Evolutionary conservation across 2,888 invertebrate genomes (phyloP).

Genomic region (Tipula lateralis): DNA sequence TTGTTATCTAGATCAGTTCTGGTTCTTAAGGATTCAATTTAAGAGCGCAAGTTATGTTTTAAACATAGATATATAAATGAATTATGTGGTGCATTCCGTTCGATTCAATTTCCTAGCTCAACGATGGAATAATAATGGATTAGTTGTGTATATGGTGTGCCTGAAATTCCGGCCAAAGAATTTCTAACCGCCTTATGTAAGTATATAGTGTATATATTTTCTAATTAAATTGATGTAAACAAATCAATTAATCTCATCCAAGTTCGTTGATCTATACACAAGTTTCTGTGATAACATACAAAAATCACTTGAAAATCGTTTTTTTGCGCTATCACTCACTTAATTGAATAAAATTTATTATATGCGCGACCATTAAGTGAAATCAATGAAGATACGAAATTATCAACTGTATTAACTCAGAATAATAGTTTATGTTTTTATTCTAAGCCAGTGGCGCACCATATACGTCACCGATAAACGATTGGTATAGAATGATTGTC

Average conservation of each 20-base stretch:
- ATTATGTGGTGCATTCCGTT: neutral
- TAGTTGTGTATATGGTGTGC: neutral
- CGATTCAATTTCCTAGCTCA: neutral
- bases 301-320: neutral
- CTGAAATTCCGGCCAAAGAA: neutral
- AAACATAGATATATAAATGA: too few species aligned
- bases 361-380: neutral
- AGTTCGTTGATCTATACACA: slow-evolving; percentile 12
- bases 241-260: neutral
- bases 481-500: neutral
- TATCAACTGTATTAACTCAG: neutral
- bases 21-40: neutral
- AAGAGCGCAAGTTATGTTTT: neutral
- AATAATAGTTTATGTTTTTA: neutral
- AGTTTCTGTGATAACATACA: neutral
- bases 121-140: neutral
- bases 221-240: neutral
- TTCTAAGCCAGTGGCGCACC: neutral
- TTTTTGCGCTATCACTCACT: neutral
- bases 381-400: neutral
- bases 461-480: neutral
- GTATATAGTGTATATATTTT: neutral
- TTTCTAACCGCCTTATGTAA: neutral
- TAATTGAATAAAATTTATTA: neutral
- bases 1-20: neutral